phyloP scores from a whole-genome alignment of 1,140 invertebrate genomes.

The Drosophila kurseongensis region DNA sequence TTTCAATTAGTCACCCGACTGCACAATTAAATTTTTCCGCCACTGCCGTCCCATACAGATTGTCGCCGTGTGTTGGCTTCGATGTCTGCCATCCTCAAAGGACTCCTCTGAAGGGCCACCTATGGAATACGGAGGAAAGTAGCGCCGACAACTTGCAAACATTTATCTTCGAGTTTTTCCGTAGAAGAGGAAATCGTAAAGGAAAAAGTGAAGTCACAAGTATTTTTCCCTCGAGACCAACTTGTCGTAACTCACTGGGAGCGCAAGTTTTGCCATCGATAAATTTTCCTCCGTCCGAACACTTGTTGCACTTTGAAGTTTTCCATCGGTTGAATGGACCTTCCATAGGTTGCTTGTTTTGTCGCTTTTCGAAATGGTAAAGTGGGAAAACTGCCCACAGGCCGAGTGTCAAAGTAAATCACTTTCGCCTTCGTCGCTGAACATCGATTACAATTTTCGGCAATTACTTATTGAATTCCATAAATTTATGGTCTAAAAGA shows the following conservation, averaged over 20 bases:
- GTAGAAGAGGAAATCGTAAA: slow-evolving; percentile 33
- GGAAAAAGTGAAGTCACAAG: slow-evolving; percentile 18
- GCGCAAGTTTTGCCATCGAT: slow-evolving; percentile 70
- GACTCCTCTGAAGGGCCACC: slow-evolving; percentile 18
- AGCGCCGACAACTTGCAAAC: slow-evolving; percentile 43
- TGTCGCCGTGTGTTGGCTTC: slow-evolving; percentile 5
- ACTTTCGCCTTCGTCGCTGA: slow-evolving; percentile 38
- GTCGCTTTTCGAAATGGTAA: background rate
- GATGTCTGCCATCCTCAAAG: slow-evolving; percentile 22
- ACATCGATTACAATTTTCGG: slow-evolving; percentile 52
- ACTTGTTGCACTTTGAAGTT: slow-evolving; percentile 68
- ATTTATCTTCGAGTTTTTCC: slow-evolving; percentile 65
- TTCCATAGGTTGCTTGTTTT: background rate
- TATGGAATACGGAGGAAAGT: slow-evolving; percentile 14
- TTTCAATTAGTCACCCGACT: slow-evolving; percentile 79
- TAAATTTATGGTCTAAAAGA: slow-evolving; percentile 16
- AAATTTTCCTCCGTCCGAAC: slow-evolving; percentile 67
- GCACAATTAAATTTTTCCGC: slow-evolving; percentile 71
- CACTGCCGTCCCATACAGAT: slow-evolving; percentile 5
- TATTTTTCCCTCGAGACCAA: slow-evolving; percentile 34
- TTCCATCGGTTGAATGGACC: slow-evolving; percentile 24
- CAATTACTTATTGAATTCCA: slow-evolving; percentile 16
- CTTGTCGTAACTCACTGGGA: slow-evolving; percentile 79
- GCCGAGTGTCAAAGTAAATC: slow-evolving; percentile 58
- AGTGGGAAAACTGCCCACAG: slow-evolving; percentile 10